Evolutionary conservation across 2,113 vertebrate genomes (phyloP).

Genomic region (Xiphias gladius): DNA sequence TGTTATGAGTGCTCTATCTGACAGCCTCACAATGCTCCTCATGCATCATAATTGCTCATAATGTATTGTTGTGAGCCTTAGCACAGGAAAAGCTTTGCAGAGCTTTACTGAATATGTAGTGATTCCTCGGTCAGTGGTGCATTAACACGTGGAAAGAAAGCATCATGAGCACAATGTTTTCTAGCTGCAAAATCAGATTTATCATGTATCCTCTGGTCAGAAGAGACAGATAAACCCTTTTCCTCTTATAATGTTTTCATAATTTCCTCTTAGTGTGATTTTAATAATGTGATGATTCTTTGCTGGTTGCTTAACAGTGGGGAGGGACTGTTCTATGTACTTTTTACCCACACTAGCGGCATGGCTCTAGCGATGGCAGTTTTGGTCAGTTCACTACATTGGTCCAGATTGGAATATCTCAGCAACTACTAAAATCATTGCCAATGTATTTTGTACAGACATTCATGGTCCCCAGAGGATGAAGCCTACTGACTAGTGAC

Average conservation of each 20-base stretch:
- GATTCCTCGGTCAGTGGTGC: conserved; percentile 50
- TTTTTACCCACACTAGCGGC: neutral
- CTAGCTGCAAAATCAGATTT: conserved; percentile 39
- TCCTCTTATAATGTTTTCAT: neutral
- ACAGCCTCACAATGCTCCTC: conserved; percentile 28
- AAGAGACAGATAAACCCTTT: conserved; percentile 5
- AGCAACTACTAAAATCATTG: neutral
- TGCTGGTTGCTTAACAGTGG: neutral
- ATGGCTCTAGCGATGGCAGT: no score
- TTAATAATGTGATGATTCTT: neutral
- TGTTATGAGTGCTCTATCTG: conserved; percentile 19
- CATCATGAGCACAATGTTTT: conserved; percentile 62
- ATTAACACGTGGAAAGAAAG: conserved; percentile 68
- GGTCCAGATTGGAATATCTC: neutral
- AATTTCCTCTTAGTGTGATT: neutral
- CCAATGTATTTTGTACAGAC: neutral
- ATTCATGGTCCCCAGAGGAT: neutral
- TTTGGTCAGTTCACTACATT: neutral
- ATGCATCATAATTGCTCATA: conserved; percentile 55
- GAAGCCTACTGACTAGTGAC: neutral
- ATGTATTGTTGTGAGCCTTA: conserved; percentile 51
- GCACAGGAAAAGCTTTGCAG: conserved; percentile 32
- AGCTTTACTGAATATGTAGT: conserved; percentile 56
- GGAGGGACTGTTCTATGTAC: neutral
- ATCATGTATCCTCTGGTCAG: conserved; percentile 11